Conservation (phyloP, 2,797 vertebrate genomes). For the Lacerta agilis region DNA sequence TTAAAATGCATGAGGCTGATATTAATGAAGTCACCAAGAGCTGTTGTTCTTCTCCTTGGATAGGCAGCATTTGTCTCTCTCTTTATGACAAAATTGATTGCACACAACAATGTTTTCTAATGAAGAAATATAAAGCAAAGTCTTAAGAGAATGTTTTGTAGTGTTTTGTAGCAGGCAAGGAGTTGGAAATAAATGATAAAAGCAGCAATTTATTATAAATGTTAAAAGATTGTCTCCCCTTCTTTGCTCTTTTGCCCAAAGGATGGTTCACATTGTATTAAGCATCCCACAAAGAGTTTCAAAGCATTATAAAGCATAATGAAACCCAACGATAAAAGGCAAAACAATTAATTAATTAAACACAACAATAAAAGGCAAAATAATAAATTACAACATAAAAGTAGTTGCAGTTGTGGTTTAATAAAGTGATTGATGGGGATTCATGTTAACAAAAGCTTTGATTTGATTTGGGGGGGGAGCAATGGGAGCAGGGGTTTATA, state of each 20-base stretch:
- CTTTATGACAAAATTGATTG: neutral
- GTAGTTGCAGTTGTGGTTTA: neutral
- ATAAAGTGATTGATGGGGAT: neutral
- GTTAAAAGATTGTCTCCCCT: neutral
- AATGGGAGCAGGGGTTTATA: neutral
- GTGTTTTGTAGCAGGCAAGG: neutral
- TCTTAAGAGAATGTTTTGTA: neutral
- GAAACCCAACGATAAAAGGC: neutral
- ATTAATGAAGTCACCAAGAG: neutral
- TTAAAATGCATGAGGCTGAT: neutral
- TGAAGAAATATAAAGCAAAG: neutral
- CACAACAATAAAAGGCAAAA: neutral
- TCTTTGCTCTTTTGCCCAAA: neutral
- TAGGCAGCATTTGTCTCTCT: neutral
- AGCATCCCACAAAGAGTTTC: neutral
- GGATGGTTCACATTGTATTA: neutral
- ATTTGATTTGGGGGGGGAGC: neutral
- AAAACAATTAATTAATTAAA: neutral
- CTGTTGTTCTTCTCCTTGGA: neutral
- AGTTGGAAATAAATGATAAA: neutral
- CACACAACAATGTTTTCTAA: slow-evolving; percentile 1
- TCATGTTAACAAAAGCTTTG: neutral
- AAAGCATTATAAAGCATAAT: neutral
- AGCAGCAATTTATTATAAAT: neutral
- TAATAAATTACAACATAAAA: neutral